Conservation (phyloP, 1,140 invertebrate genomes). For the Halesus radiatus region DNA sequence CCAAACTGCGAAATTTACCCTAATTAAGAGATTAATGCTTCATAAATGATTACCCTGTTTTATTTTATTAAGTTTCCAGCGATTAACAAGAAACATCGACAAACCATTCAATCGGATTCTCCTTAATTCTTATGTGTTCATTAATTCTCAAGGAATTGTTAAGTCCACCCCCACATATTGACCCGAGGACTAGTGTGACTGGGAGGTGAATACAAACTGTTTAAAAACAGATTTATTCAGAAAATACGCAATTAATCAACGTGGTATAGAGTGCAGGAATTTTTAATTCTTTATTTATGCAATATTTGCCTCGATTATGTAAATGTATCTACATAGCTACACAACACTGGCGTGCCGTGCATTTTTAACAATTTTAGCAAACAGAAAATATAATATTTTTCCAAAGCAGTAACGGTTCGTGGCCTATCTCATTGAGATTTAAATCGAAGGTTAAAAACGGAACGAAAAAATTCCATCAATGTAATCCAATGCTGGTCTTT, state of each 20-base stretch:
- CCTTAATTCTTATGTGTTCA: not conserved
- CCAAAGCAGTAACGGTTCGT: no score
- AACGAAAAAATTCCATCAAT: no score
- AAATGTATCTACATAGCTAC: not conserved
- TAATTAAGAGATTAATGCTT: constrained; percentile 1
- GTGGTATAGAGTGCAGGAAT: not conserved
- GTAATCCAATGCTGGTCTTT: no score
- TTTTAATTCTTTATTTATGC: not conserved
- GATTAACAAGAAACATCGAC: not conserved
- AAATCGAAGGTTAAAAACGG: no score
- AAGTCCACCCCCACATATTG: not conserved
- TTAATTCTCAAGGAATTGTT: not conserved
- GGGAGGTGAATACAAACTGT: no score
- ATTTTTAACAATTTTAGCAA: no score
- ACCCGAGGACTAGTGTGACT: not conserved
- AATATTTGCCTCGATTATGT: not conserved
- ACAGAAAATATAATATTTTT: no score
- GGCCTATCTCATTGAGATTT: no score
- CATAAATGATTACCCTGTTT: not conserved
- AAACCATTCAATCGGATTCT: constrained; percentile 9
- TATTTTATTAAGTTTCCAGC: not conserved
- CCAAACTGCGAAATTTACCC: not conserved
- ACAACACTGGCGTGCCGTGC: not conserved
- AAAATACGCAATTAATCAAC: not conserved
- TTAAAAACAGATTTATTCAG: no score